Base-by-base conservation (phyloP, 2,888 invertebrate genomes). In the Ecliptopera silaceata region DNA sequence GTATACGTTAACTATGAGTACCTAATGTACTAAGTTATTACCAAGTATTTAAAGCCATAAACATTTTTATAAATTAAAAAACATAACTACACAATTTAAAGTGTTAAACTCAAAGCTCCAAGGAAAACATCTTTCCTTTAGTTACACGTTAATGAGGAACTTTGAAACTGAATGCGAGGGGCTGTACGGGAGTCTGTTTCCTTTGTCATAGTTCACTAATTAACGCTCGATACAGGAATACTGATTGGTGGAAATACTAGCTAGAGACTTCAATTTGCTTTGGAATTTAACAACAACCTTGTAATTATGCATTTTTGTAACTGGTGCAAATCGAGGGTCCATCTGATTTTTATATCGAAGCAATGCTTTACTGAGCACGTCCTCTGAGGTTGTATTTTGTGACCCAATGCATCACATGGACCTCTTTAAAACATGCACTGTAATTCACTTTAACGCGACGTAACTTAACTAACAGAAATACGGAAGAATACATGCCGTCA, bases 161-260 rank as follows among this genome's bases (percentile, higher is more conserved):
- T 77, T 74, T 76, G 73, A 71, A 77, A 74, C 71, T 68, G 62
- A 62, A 72, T 45, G 41, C 49, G 47, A 44, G 65, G 66, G 71
- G 72, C 74, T 68, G 70, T 69, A 63, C n/a, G 42, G 36, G 20
- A 65, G 71, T 68, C 59, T 72, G 68, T 78, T 81, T 73, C 77
- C 81, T 83, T 84, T 85, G 84, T 82, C 79, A 75, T 73, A 75
- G 74, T 75, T 78, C 65, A 70, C 76, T 82, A 85, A 86, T 86
- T 84, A 84, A 78, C 69, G 67, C 39, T 48, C 53, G 43, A 55
- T 58, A 49, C 49, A n/a, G 45, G 38, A 49, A 56, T 52, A 60
- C 56, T 55, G 53, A 54, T 51, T 55, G 43, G 51, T 48, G 50
- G 26, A 26, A 26, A 51, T 54, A 44, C 38, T 39, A 52, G 29